These are phyloP conservation scores for Brachionus calyciflorus DNA, from an alignment of 1,140 invertebrate species.

Conservation along the genomic window DNA sequence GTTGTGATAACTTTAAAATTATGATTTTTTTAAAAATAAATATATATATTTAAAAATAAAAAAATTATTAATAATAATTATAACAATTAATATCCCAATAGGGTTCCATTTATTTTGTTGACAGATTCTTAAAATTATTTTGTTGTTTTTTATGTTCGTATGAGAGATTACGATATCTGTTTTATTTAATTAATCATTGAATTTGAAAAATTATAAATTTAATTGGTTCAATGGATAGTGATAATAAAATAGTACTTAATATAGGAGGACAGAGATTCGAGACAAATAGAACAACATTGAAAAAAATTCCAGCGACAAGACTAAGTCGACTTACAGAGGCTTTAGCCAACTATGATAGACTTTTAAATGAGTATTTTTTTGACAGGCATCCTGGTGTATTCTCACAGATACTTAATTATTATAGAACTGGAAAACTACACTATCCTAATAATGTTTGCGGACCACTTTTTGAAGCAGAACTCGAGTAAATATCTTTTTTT, in stretches of 20 bases:
- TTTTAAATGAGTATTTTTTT: slow-evolving; percentile 59
- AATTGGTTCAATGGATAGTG: slow-evolving; percentile 45
- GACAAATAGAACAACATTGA: slow-evolving; percentile 49
- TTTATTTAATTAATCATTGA: too few species aligned
- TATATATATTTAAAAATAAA: too few species aligned
- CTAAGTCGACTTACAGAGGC: slow-evolving; percentile 56
- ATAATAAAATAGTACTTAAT: slow-evolving; percentile 48
- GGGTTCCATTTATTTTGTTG: too few species aligned
- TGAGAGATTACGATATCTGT: too few species aligned
- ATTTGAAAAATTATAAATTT: too few species aligned
- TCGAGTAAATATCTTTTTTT: slow-evolving; percentile 48
- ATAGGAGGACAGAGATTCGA: slow-evolving; percentile 50
- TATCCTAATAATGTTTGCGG: slow-evolving; percentile 59
- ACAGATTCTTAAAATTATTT: too few species aligned
- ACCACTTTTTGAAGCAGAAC: slow-evolving; percentile 58
- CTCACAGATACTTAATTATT: slow-evolving; percentile 59
- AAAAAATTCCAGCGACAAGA: slow-evolving; percentile 58
- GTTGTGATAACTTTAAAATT: too few species aligned
- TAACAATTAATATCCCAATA: too few species aligned
- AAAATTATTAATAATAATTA: too few species aligned
- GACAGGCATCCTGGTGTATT: slow-evolving; percentile 59
- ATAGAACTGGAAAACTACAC: slow-evolving; percentile 57
- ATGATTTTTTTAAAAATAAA: too few species aligned
- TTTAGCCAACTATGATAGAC: slow-evolving; percentile 52
- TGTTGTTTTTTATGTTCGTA: too few species aligned